Conservation (phyloP, 2,797 vertebrate species). For the Enteromius mattozi region DNA sequence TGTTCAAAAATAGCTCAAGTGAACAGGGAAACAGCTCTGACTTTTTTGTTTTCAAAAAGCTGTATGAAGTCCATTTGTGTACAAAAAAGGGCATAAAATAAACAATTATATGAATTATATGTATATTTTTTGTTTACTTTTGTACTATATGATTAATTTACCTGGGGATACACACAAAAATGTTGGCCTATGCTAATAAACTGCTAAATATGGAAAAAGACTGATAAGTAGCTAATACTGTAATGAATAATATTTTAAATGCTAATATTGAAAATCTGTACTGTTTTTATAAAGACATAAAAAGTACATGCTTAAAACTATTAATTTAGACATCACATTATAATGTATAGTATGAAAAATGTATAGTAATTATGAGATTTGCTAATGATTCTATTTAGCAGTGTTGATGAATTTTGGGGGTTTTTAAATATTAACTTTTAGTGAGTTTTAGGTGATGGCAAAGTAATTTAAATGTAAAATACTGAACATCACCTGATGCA, state of each 20-base stretch:
- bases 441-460: background rate
- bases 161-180: background rate
- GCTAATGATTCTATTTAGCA: background rate
- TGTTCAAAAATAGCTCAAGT: slow-evolving; percentile 3
- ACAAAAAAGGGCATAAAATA: background rate
- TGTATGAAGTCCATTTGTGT: background rate
- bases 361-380: background rate
- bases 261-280: background rate
- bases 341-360: background rate
- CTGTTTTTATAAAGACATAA: background rate
- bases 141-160: background rate
- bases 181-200: background rate
- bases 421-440: background rate
- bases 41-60: background rate
- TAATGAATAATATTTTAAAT: background rate
- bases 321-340: background rate
- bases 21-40: background rate
- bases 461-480: background rate
- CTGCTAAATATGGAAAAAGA: background rate
- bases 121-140: background rate
- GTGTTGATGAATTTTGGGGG: background rate
- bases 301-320: background rate
- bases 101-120: too few species aligned
- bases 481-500: background rate
- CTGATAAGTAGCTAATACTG: background rate